These are phyloP conservation scores for Aradophagus sp. DNA, from an alignment of 1,140 invertebrate genomes.

Conservation along the genomic window DNA sequence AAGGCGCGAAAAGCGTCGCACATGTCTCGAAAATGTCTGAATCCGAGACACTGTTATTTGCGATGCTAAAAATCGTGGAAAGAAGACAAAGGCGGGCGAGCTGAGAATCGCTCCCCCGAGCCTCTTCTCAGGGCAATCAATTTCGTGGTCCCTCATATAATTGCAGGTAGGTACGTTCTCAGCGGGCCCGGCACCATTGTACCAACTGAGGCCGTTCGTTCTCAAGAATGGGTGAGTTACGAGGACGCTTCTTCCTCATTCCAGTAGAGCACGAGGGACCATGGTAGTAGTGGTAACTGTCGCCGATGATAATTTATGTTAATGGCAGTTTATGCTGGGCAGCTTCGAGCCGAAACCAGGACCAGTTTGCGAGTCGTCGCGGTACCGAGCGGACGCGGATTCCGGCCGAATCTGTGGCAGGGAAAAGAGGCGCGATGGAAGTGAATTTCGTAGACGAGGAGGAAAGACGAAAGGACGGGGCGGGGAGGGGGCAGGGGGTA, in stretches of 20 bases:
- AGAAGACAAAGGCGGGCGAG: conserved; percentile 40
- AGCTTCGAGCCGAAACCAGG: conserved; percentile 63
- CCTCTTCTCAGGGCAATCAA: conserved; percentile 55
- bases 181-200: conserved; percentile 54
- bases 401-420: conserved; percentile 28
- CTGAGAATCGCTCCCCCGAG: conserved; percentile 32
- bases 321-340: conserved; percentile 70
- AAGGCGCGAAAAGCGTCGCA: no score
- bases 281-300: conserved; percentile 71
- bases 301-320: conserved; percentile 76
- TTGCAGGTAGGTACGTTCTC: conserved; percentile 58
- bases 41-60: no score
- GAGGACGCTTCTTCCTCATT: conserved; percentile 55
- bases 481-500: not conserved
- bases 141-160: conserved; percentile 54
- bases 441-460: not conserved
- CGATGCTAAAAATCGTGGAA: no score
- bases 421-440: conserved; percentile 5
- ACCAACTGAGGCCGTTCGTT: conserved; percentile 48
- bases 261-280: conserved; percentile 50
- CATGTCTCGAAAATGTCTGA: no score
- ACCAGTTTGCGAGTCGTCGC: conserved; percentile 70
- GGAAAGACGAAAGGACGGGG: not conserved
- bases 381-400: conserved; percentile 64
- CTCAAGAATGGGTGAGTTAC: conserved; percentile 57